Evolutionary conservation across 2,888 invertebrate species (phyloP).

Genomic region (Acleris holmiana): DNA sequence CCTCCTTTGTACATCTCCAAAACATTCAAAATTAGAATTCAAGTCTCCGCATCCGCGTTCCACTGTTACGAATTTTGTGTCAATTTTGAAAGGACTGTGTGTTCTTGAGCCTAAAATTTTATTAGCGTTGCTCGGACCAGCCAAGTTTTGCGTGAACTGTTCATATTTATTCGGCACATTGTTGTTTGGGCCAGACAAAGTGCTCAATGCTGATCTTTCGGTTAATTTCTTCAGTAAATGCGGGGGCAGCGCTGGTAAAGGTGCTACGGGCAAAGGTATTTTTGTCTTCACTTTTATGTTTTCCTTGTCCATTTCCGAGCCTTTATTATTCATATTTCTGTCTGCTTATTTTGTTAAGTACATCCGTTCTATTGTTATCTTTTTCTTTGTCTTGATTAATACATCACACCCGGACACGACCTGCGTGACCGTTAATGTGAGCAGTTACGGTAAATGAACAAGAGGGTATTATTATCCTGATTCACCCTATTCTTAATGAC

Average conservation of each 20-base stretch:
- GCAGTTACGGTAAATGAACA: slow-evolving; percentile 11
- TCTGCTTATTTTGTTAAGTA: slow-evolving; percentile 11
- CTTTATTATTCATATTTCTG: slow-evolving; percentile 40
- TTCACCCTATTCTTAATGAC: too few species aligned
- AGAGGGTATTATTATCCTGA: neutral
- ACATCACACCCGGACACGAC: slow-evolving; percentile 51
- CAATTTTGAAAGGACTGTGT: slow-evolving; percentile 43
- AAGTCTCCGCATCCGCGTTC: slow-evolving; percentile 50
- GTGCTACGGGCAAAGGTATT: slow-evolving; percentile 64
- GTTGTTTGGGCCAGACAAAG: slow-evolving; percentile 38
- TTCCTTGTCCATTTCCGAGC: slow-evolving; percentile 61
- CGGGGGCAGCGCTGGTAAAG: slow-evolving; percentile 60
- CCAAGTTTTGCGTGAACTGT: slow-evolving; percentile 17
- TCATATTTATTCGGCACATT: neutral
- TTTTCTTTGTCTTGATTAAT: slow-evolving; percentile 19
- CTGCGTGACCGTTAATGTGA: slow-evolving; percentile 56
- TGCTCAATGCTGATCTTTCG: slow-evolving; percentile 56
- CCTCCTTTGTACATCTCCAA: slow-evolving; percentile 49
- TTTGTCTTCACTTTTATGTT: slow-evolving; percentile 48
- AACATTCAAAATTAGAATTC: slow-evolving; percentile 57
- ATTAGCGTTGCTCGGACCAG: slow-evolving; percentile 42
- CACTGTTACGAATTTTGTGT: slow-evolving; percentile 57
- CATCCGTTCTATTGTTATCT: slow-evolving; percentile 22
- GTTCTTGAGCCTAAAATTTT: slow-evolving; percentile 41
- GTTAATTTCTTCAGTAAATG: slow-evolving; percentile 49